Conservation (phyloP, 2,113 vertebrate genomes). For the Hippocampus zosterae region DNA sequence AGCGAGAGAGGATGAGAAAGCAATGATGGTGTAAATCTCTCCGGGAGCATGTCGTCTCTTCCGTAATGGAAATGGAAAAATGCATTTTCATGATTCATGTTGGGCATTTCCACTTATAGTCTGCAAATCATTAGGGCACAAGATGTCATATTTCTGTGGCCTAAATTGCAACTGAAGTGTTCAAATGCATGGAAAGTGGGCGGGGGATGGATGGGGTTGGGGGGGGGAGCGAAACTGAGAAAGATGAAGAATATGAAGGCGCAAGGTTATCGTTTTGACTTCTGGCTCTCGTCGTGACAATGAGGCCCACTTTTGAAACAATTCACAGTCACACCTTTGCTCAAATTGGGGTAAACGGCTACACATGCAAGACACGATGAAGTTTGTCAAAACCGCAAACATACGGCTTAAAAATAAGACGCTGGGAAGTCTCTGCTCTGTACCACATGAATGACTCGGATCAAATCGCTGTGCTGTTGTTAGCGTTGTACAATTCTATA, state of each 20-base stretch:
- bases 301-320: background rate
- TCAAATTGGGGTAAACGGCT: background rate
- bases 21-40: conserved; percentile 60
- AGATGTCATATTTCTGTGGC: conserved; percentile 63
- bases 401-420: conserved; percentile 25
- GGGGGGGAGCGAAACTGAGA: background rate
- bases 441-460: no score
- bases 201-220: no score
- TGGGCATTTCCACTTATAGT: conserved; percentile 60
- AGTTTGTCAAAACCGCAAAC: conserved; percentile 34
- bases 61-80: conserved; percentile 63
- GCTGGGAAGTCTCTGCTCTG: no score
- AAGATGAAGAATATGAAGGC: conserved; percentile 21
- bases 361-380: conserved; percentile 30
- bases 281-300: background rate
- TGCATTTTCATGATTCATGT: conserved; percentile 69
- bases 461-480: no score
- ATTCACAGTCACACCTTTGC: background rate
- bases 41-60: conserved; percentile 50
- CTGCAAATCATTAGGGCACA: conserved; percentile 65
- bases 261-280: background rate
- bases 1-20: conserved; percentile 38
- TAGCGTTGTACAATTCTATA: background rate
- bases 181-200: conserved; percentile 20
- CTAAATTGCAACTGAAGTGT: conserved; percentile 50